These are phyloP conservation scores for Nannoperca obscura DNA, from an alignment of 2,797 vertebrate species.

Conservation along the genomic window DNA sequence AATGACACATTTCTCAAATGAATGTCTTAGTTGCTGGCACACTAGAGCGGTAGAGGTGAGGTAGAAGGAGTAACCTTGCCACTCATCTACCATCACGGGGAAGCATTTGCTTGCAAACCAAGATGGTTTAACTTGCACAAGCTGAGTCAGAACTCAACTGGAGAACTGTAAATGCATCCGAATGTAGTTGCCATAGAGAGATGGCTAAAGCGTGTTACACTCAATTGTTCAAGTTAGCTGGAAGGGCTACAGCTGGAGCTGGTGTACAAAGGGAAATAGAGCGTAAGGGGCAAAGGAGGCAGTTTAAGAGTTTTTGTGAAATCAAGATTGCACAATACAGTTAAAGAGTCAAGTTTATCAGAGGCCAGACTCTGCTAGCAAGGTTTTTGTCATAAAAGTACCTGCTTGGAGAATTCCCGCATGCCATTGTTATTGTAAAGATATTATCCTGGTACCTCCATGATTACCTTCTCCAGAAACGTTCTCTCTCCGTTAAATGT, in stretches of 20 bases:
- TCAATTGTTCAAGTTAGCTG: slow-evolving; percentile 32
- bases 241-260: slow-evolving; percentile 49
- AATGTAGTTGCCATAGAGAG: slow-evolving; percentile 30
- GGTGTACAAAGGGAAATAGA: slow-evolving; percentile 43
- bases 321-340: not conserved
- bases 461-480: not conserved
- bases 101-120: slow-evolving; percentile 1
- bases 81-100: not conserved
- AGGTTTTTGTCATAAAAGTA: not conserved
- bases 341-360: not conserved
- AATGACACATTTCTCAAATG: no score
- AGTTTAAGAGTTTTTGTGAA: slow-evolving; percentile 11
- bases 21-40: not conserved
- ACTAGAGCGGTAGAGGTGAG: not conserved
- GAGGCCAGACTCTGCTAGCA: not conserved
- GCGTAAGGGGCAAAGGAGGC: slow-evolving; percentile 20
- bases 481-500: not conserved
- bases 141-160: slow-evolving; percentile 9
- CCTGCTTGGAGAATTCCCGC: not conserved
- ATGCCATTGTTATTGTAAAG: not conserved
- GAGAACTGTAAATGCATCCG: slow-evolving; percentile 21
- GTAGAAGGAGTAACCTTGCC: not conserved
- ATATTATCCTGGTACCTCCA: not conserved
- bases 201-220: slow-evolving; percentile 23
- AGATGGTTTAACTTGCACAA: slow-evolving; percentile 4